A percentile compares a stretch with the other conserved stretches of the same genome.
Evolutionary conservation across 2,888 invertebrate genomes (phyloP).

Genomic region (Adelphocoris suturalis): DNA sequence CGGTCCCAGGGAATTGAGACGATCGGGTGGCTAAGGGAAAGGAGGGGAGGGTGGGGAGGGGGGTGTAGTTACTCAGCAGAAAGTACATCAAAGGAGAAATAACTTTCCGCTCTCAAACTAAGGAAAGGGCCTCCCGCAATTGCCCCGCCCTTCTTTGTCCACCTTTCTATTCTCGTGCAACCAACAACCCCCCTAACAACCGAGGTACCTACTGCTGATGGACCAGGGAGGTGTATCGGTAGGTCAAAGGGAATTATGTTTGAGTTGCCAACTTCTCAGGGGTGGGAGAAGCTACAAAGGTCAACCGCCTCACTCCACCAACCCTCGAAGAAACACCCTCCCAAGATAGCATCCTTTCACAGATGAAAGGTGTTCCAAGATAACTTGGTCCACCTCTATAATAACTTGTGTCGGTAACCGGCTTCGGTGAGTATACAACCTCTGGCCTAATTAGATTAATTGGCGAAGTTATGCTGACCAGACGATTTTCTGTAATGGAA

Average conservation of each 20-base stretch:
- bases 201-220: neutral
- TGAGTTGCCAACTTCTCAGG: slow-evolving; percentile 32
- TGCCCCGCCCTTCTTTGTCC: slow-evolving; percentile 23
- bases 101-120: slow-evolving; percentile 36
- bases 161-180: slow-evolving; percentile 14
- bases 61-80: slow-evolving; percentile 43
- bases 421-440: neutral
- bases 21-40: neutral
- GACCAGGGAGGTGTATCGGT: slow-evolving; percentile 31
- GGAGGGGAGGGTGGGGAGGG: neutral
- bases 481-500: too few species aligned
- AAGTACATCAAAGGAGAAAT: slow-evolving; percentile 54
- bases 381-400: neutral
- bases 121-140: slow-evolving; percentile 18
- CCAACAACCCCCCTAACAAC: slow-evolving; percentile 25
- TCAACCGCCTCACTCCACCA: neutral
- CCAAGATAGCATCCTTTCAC: neutral
- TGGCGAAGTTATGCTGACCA: too few species aligned
- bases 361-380: neutral
- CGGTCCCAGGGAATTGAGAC: neutral
- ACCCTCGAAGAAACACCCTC: neutral
- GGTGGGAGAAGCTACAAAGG: neutral
- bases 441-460: too few species aligned
- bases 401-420: neutral
- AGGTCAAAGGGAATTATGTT: slow-evolving; percentile 48